A percentile compares a stretch with the other conserved stretches of the same genome.
Conservation (phyloP, 2,888 invertebrate species). For the Andricus quercusramuli region DNA sequence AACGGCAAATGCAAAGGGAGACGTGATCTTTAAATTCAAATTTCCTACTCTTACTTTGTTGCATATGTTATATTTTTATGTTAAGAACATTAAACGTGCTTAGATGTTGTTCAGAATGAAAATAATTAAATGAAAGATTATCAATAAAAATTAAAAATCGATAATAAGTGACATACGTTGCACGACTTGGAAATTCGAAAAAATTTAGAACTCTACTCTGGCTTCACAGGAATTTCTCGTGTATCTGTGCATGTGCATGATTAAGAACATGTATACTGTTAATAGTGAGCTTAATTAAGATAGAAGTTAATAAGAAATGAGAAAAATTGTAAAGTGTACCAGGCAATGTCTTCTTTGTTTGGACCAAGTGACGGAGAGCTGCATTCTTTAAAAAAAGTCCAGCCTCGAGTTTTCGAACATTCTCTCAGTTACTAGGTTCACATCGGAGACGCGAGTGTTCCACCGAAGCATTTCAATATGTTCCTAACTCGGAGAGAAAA, state of each 20-base stretch:
- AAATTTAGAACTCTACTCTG: constrained; percentile 43
- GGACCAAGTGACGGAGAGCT: constrained; percentile 43
- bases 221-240: constrained; percentile 63
- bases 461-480: constrained; percentile 72
- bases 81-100: too few species aligned
- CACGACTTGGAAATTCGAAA: neutral
- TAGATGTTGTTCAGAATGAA: too few species aligned
- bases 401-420: constrained; percentile 21
- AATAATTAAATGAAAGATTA: too few species aligned
- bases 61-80: too few species aligned
- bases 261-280: constrained; percentile 75
- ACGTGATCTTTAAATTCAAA: too few species aligned
- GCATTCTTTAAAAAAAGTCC: neutral
- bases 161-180: too few species aligned
- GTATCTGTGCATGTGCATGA: constrained; percentile 69
- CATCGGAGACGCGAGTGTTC: constrained; percentile 65
- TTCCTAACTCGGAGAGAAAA: constrained; percentile 57
- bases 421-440: constrained; percentile 55
- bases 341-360: constrained; percentile 55
- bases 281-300: constrained; percentile 78
- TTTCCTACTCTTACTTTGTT: too few species aligned
- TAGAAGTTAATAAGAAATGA: constrained; percentile 63
- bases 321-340: constrained; percentile 55
- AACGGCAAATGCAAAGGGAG: too few species aligned
- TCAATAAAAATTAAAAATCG: too few species aligned